These are phyloP conservation scores for Pachydiplax longipennis DNA, from an alignment of 2,888 invertebrate species.

Conservation along the genomic window DNA sequence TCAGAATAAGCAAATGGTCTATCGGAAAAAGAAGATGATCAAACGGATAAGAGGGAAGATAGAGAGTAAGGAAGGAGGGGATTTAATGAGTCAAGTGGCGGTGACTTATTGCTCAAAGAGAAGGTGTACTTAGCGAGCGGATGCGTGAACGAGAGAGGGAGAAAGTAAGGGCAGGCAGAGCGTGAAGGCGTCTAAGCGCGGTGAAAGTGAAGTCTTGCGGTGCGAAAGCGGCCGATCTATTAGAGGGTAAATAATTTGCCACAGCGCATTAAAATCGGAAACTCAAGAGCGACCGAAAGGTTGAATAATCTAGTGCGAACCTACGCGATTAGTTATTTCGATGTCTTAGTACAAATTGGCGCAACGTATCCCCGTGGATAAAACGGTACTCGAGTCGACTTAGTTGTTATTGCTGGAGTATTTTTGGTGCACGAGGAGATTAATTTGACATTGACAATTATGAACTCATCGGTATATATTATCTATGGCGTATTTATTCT, in stretches of 20 bases:
- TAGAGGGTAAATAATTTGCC: background rate
- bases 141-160: constrained; percentile 44
- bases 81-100: constrained; percentile 45
- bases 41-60: background rate
- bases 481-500: too few species aligned
- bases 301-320: too few species aligned
- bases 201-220: background rate
- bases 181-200: background rate
- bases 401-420: too few species aligned
- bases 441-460: too few species aligned
- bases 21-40: background rate
- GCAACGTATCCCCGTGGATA: too few species aligned
- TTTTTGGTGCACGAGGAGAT: too few species aligned
- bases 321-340: too few species aligned
- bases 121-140: constrained; percentile 46
- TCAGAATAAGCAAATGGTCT: background rate
- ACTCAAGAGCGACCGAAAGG: too few species aligned
- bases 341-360: too few species aligned
- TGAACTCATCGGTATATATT: too few species aligned
- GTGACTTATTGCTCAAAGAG: constrained; percentile 46
- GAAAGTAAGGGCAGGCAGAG: background rate
- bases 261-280: background rate
- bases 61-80: background rate
- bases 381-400: too few species aligned
- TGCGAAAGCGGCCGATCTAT: background rate